phyloP scores from a whole-genome alignment of 64 coral and sea anemone species.

The Pachyseris speciosa region DNA sequence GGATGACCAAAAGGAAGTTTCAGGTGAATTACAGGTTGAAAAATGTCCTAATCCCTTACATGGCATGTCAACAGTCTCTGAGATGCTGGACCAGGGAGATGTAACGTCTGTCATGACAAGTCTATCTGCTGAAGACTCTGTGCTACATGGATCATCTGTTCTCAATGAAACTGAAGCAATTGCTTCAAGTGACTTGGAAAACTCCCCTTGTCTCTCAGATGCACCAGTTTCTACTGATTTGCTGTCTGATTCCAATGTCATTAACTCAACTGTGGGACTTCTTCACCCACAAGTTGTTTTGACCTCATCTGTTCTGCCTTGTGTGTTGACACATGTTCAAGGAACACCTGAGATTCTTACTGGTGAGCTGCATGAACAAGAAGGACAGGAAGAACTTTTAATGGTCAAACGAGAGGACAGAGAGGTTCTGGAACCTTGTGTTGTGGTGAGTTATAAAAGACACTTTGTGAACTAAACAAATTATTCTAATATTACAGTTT shows the following conservation, averaged over 20 bases:
- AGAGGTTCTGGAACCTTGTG: constrained; percentile 75
- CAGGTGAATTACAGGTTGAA: neutral
- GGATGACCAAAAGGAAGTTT: neutral
- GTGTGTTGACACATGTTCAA: constrained; percentile 66
- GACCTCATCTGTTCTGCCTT: constrained; percentile 79
- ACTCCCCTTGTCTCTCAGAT: constrained; percentile 59
- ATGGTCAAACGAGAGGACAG: constrained; percentile 78
- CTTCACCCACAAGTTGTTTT: constrained; percentile 84
- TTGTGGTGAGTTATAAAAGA: constrained; percentile 68
- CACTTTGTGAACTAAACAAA: no score
- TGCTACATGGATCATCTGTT: constrained; percentile 68
- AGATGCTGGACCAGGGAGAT: constrained; percentile 47
- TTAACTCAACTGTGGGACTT: constrained; percentile 74
- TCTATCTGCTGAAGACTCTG: constrained; percentile 18
- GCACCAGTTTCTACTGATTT: constrained; percentile 72
- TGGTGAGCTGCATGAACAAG: constrained; percentile 48
- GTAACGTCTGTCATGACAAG: constrained; percentile 29
- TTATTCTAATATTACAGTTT: no score
- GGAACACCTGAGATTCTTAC: constrained; percentile 65
- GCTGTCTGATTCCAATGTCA: constrained; percentile 70
- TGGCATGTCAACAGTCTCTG: constrained; percentile 8
- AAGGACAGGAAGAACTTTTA: constrained; percentile 67
- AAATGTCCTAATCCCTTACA: neutral
- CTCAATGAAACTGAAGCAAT: constrained; percentile 72
- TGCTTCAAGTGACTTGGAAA: constrained; percentile 79